phyloP scores from a whole-genome alignment of 2,113 vertebrate genomes.

The Rana temporaria region DNA sequence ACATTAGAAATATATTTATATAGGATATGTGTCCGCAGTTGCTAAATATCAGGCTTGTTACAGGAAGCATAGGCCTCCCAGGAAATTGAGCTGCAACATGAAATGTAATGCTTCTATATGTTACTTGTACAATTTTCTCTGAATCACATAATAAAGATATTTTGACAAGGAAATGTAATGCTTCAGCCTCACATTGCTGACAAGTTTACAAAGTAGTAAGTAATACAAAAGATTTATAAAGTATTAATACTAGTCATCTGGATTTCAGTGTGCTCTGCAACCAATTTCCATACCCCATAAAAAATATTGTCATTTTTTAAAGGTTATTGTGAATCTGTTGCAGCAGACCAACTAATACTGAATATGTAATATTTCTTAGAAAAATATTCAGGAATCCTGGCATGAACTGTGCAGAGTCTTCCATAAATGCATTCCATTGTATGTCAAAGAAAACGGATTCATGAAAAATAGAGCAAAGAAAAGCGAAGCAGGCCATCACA shows the following conservation, averaged over 20 bases:
- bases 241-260: not conserved
- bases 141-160: too few relatives aligned
- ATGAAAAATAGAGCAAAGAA: too few relatives aligned
- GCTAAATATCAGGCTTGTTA: not conserved
- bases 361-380: too few relatives aligned
- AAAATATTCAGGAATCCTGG: too few relatives aligned
- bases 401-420: too few relatives aligned
- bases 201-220: not conserved
- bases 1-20: not conserved
- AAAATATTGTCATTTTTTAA: too few relatives aligned
- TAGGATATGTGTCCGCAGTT: not conserved
- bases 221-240: not conserved
- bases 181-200: not conserved
- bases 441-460: too few relatives aligned
- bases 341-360: too few relatives aligned
- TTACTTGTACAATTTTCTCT: too few relatives aligned
- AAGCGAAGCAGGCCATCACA: too few relatives aligned
- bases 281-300: not conserved
- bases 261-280: not conserved
- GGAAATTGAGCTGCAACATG: not conserved
- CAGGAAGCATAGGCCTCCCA: not conserved
- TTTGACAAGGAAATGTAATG: conserved; percentile 15
- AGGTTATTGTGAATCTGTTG: too few relatives aligned
- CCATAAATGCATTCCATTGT: too few relatives aligned
- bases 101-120: conserved; percentile 11